These are phyloP conservation scores for Pteruthius melanotis DNA, from an alignment of 2,113 vertebrate species.

Conservation along the genomic window DNA sequence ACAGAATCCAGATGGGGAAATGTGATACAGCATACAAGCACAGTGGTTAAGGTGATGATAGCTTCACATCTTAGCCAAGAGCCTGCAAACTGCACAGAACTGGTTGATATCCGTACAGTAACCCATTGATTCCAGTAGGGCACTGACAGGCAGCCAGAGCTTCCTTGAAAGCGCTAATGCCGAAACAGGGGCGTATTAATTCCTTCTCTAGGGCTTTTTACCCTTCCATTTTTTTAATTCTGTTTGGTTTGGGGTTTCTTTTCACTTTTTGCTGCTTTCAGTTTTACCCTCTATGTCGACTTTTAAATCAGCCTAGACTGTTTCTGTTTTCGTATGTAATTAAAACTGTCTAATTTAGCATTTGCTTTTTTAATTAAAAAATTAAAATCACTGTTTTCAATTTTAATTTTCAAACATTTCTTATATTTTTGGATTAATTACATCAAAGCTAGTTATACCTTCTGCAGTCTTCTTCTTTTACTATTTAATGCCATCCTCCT, in stretches of 20 bases:
- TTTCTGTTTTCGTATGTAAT: not conserved
- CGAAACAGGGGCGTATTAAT: not conserved
- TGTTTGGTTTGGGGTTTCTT: not conserved
- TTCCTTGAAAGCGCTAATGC: not conserved
- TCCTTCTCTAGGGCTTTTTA: conserved; percentile 3
- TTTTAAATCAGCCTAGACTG: not conserved
- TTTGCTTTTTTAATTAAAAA: not conserved
- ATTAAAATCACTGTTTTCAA: not conserved
- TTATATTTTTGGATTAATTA: not conserved
- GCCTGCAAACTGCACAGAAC: conserved; percentile 51
- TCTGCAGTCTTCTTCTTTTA: not conserved
- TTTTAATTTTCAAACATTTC: not conserved
- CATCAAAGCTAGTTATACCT: not conserved
- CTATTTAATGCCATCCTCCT: not conserved
- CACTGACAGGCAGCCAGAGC: conserved; percentile 28
- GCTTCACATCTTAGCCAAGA: conserved; percentile 62
- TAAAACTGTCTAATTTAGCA: not conserved
- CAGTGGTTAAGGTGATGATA: conserved; percentile 66
- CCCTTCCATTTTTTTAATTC: not conserved
- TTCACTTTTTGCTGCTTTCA: not conserved
- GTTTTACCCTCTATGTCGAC: not conserved
- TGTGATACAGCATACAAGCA: conserved; percentile 54
- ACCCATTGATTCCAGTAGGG: conserved; percentile 54
- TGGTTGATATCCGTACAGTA: conserved; percentile 53
- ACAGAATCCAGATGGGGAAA: conserved; percentile 61